Conservation (phyloP, 1,140 invertebrate species). For the Cotesia typhae region DNA sequence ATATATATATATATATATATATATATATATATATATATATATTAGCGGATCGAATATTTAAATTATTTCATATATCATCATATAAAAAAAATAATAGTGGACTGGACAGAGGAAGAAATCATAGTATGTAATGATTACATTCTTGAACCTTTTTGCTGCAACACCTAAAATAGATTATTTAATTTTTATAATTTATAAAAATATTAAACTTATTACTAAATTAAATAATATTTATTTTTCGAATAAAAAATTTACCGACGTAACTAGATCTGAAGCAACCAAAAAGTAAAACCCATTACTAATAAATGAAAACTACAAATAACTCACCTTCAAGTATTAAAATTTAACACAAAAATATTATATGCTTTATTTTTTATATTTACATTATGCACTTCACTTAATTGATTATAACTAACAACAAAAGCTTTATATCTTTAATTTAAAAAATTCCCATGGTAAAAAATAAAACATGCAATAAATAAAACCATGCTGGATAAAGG, state of each 20-base stretch:
- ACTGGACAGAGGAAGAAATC: slow-evolving; percentile 45
- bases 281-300: not conserved
- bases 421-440: not conserved
- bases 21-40: no score
- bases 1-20: no score
- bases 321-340: slow-evolving; percentile 17
- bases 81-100: slow-evolving; percentile 49
- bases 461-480: slow-evolving; percentile 38
- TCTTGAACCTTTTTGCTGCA: slow-evolving; percentile 88
- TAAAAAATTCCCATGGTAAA: not conserved
- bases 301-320: not conserved
- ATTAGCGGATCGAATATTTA: no score
- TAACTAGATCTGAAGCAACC: slow-evolving; percentile 12
- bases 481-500: slow-evolving; percentile 53
- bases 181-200: slow-evolving; percentile 9
- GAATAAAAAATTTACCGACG: slow-evolving; percentile 22
- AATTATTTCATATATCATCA: slow-evolving; percentile 36
- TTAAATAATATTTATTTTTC: not conserved
- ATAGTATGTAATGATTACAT: slow-evolving; percentile 73
- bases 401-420: not conserved
- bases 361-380: not conserved
- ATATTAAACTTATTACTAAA: not conserved
- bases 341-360: not conserved
- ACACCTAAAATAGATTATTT: slow-evolving; percentile 62
- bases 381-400: not conserved